These are phyloP conservation scores for Gobionotothen gibberifrons DNA, from an alignment of 2,797 vertebrate species.

Conservation along the genomic window DNA sequence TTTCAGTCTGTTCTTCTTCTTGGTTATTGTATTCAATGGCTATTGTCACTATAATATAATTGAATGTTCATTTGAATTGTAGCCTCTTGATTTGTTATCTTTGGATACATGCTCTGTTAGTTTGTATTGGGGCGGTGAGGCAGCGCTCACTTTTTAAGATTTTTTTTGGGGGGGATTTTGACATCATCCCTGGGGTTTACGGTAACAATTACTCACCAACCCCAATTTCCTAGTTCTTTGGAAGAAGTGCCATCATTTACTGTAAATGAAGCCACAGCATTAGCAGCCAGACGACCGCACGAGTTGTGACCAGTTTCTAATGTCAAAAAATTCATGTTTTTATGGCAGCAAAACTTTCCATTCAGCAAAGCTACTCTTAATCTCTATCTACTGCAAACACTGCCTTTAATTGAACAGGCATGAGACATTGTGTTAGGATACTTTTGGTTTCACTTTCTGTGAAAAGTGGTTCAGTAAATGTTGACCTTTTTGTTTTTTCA, in stretches of 20 bases:
- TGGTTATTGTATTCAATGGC: neutral
- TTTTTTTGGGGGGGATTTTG: neutral
- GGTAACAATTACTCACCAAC: neutral
- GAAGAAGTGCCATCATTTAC: neutral
- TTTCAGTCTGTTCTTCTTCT: neutral
- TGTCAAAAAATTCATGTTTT: neutral
- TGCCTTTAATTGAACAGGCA: neutral
- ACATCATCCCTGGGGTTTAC: neutral
- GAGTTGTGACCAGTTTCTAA: too few species aligned
- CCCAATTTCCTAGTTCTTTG: neutral
- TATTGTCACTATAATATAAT: neutral
- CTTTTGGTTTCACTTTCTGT: too few species aligned
- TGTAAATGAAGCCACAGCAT: neutral
- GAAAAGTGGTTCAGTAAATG: too few species aligned
- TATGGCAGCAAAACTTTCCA: neutral
- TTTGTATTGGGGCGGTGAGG: too few species aligned
- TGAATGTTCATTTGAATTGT: too few species aligned
- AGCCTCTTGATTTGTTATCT: too few species aligned
- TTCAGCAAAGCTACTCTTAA: neutral
- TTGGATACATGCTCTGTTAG: too few species aligned
- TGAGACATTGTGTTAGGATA: too few species aligned
- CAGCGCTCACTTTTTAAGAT: too few species aligned
- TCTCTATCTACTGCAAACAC: neutral
- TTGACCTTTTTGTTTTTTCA: too few species aligned
- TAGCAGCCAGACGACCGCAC: neutral